phyloP scores from a whole-genome alignment of 2,888 invertebrate species.

The Xestobium rufovillosum region DNA sequence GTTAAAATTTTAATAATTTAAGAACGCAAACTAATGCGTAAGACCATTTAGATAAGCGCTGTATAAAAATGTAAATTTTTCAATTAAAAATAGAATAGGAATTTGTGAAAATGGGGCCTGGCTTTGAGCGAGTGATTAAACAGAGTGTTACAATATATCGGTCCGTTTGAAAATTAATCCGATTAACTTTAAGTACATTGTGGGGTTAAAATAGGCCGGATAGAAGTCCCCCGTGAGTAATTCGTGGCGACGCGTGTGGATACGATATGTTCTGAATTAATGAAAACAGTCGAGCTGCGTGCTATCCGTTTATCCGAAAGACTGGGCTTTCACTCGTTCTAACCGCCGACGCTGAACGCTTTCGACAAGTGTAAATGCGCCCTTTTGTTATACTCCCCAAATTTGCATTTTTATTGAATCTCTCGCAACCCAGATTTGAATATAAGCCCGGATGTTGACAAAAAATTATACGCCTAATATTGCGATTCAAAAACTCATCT shows the following conservation, averaged over 20 bases:
- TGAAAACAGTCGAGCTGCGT: conserved; percentile 37
- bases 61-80: conserved; percentile 35
- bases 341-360: conserved; percentile 28
- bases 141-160: conserved; percentile 35
- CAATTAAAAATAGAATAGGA: conserved; percentile 39
- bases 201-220: conserved; percentile 42
- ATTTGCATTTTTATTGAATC: conserved; percentile 51
- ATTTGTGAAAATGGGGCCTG: conserved; percentile 36
- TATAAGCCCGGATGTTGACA: conserved; percentile 46
- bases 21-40: no score
- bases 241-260: conserved; percentile 41
- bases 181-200: conserved; percentile 44
- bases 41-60: conserved; percentile 7
- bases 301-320: conserved; percentile 19
- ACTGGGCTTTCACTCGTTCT: conserved; percentile 17
- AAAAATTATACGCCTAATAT: conserved; percentile 63
- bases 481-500: conserved; percentile 43
- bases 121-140: conserved; percentile 31
- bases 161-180: conserved; percentile 41
- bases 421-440: conserved; percentile 43
- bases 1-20: no score
- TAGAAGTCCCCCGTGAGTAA: conserved; percentile 42
- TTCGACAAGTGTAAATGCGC: conserved; percentile 44
- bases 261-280: conserved; percentile 42
- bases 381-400: conserved; percentile 50